Base-by-base conservation (phyloP, 2,888 invertebrate genomes). In the Agriopis leucophaearia region DNA sequence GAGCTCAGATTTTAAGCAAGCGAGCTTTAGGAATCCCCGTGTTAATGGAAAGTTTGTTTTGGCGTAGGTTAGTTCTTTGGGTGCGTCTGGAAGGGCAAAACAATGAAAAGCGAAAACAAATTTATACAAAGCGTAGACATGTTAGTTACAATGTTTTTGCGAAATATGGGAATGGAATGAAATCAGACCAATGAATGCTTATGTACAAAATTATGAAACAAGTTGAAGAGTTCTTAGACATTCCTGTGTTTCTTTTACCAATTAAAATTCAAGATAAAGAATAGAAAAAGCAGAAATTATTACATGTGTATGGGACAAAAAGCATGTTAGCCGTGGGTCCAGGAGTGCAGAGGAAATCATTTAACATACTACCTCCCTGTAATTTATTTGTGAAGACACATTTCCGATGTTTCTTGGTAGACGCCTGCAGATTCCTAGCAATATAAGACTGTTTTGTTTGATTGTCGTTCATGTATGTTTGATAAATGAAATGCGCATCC, bases 401-500 rank as follows among this genome's bases (percentile, higher is more conserved):
- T 45, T 27, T 55, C 27, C n/a, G 38, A 38, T 5, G 54, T 52
- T 45, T 52, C 35, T 27, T 65, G 36, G 40, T 6, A 27, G 52
- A 42, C 54, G 18, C 54, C 63, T 42, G 66, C 47, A 13, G 38
- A 48, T 62, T 38, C 59, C 55, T 60, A 64, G 51, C 55, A 50
- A 51, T 51, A n/a, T 57, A n/a, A 40, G 58, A 35, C 57, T 52
- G 50, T 51, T 56, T 64, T 71, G 55, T 27, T 42, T 55, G 42
- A 42, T 50, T 35, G 52, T 63, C 15, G 62, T 57, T 9, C 38
- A 42, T 56, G 56, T 69, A 64, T 74, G 36, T 72, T 76, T 70
- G 68, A 74, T 70, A 89, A 92, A 92, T 92, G 92, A 92, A 92
- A 92, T 92, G 92, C 92, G 92, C 92, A 91, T 88, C 84, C 86